Conservation (phyloP, 2,113 vertebrate species). For the Opisthocomus hoazin region DNA sequence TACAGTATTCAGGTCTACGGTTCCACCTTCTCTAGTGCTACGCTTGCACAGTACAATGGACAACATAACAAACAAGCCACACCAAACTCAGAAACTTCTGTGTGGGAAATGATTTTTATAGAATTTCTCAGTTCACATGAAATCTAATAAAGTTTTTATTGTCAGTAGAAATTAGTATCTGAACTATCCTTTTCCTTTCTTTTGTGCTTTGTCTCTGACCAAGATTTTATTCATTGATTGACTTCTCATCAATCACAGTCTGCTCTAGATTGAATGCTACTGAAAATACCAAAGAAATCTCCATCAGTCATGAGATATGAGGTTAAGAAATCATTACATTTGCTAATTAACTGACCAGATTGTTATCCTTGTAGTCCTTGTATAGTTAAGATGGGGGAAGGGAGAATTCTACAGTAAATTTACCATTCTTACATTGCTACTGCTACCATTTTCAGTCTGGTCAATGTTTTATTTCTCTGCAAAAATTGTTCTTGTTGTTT, state of each 20-base stretch:
- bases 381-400: neutral
- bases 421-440: neutral
- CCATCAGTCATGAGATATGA: neutral
- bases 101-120: neutral
- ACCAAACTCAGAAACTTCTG: accelerated
- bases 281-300: neutral
- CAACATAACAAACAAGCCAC: neutral
- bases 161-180: neutral
- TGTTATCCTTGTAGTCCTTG: neutral
- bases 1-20: neutral
- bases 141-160: neutral
- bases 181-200: neutral
- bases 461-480: neutral
- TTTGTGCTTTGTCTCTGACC: neutral
- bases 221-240: neutral
- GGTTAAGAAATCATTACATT: neutral
- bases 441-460: neutral
- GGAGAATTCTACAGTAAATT: neutral
- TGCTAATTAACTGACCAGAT: neutral
- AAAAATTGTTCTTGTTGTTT: neutral
- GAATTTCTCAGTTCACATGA: neutral
- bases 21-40: neutral
- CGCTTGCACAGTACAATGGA: neutral
- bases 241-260: neutral
- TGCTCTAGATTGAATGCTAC: neutral